These are phyloP conservation scores for Lucilia cuprina DNA, from an alignment of 1,140 invertebrate species.

Conservation along the genomic window DNA sequence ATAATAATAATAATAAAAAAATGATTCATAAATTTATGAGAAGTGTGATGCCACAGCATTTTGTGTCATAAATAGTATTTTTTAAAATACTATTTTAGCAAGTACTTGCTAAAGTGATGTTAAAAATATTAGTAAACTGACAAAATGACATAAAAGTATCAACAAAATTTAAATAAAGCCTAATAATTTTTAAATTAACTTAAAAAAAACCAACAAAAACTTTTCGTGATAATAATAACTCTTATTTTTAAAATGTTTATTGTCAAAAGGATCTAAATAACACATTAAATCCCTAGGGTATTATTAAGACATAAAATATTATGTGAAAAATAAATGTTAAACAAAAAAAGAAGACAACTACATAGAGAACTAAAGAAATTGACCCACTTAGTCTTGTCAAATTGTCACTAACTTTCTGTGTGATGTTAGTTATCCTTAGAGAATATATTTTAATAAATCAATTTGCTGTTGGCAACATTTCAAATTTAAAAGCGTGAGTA, in stretches of 20 bases:
- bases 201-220: neutral
- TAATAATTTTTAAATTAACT: too few relatives aligned
- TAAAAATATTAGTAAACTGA: too few relatives aligned
- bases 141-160: too few relatives aligned
- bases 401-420: neutral
- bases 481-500: neutral
- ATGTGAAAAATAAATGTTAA: neutral
- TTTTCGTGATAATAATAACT: neutral
- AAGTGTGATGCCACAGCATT: too few relatives aligned
- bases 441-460: neutral
- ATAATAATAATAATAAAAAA: too few relatives aligned
- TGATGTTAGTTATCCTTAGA: neutral
- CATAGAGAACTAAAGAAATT: neutral
- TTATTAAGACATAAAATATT: neutral
- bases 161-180: too few relatives aligned
- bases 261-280: neutral
- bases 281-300: neutral
- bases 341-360: neutral
- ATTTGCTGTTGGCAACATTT: neutral
- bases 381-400: neutral
- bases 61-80: too few relatives aligned
- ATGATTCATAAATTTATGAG: too few relatives aligned
- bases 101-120: too few relatives aligned
- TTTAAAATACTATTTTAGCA: too few relatives aligned
- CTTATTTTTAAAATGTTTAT: neutral